Percentiles rank a stretch among this genome's conserved stretches.
phyloP scores from a whole-genome alignment of 2,888 invertebrate genomes.

The Uropetala carovei region DNA sequence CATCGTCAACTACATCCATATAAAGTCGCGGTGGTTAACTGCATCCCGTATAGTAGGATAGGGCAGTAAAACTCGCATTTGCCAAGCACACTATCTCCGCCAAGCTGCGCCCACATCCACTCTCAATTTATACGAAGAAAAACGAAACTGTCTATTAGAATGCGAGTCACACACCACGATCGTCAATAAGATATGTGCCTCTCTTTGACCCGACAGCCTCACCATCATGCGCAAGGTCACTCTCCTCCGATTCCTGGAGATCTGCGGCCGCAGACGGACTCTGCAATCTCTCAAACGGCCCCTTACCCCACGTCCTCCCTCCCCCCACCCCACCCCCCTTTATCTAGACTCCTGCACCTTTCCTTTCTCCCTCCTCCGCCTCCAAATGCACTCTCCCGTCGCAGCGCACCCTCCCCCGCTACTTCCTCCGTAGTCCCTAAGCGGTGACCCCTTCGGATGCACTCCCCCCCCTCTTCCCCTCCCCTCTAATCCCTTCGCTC shows the following conservation, averaged over 20 bases:
- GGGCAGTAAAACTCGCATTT: not conserved
- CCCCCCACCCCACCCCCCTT: not conserved
- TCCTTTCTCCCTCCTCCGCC: not conserved
- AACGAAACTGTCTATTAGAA: slow-evolving; percentile 9
- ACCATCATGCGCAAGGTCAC: slow-evolving; percentile 54
- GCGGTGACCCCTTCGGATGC: slow-evolving; percentile 7
- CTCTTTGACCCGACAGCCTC: slow-evolving; percentile 56
- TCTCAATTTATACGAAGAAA: slow-evolving; percentile 30
- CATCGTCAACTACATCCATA: too few relatives aligned
- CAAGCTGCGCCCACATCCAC: not conserved
- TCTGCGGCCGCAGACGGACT: slow-evolving; percentile 53
- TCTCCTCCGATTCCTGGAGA: slow-evolving; percentile 45
- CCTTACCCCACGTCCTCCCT: not conserved
- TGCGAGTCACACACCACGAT: slow-evolving; percentile 48
- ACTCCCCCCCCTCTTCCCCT: not conserved
- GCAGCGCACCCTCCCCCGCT: not conserved
- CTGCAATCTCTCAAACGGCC: slow-evolving; percentile 11
- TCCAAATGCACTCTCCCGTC: not conserved
- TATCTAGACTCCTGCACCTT: not conserved
- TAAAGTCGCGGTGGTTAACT: too few relatives aligned
- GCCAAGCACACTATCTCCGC: not conserved
- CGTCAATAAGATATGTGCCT: slow-evolving; percentile 56
- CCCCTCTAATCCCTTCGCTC: not conserved
- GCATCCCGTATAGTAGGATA: too few relatives aligned
- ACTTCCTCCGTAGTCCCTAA: not conserved